Conservation (phyloP, 2,113 vertebrate genomes). For the Empidonax traillii region DNA sequence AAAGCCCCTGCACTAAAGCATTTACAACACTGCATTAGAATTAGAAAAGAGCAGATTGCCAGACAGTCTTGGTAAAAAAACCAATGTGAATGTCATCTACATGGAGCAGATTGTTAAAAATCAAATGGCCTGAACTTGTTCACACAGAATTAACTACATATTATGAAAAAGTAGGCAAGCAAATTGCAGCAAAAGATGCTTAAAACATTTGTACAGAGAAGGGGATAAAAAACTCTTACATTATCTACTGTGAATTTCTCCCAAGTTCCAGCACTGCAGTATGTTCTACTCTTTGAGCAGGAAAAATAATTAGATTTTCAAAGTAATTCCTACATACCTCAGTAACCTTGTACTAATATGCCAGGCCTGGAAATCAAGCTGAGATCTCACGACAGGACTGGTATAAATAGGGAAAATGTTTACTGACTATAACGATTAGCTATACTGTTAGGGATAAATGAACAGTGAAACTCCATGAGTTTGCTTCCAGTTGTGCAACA, state of each 20-base stretch:
- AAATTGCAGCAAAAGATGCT: neutral
- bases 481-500: neutral
- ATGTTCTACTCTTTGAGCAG: neutral
- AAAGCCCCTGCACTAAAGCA: neutral
- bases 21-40: neutral
- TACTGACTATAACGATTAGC: neutral
- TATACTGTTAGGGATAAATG: neutral
- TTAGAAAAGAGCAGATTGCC: conserved; percentile 32
- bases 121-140: conserved; percentile 8
- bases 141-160: neutral
- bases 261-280: neutral
- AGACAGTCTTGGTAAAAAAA: neutral
- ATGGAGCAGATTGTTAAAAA: conserved; percentile 22
- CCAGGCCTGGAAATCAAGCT: conserved; percentile 39
- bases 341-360: conserved; percentile 14
- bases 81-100: neutral
- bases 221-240: neutral
- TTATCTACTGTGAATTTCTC: neutral
- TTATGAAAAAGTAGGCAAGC: neutral
- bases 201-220: neutral
- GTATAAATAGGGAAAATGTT: conserved; percentile 5
- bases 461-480: neutral
- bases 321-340: conserved; percentile 15
- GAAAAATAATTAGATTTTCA: conserved; percentile 38
- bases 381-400: neutral